Conservation (phyloP, 2,113 vertebrate genomes). For the Pseudonaja textilis region DNA sequence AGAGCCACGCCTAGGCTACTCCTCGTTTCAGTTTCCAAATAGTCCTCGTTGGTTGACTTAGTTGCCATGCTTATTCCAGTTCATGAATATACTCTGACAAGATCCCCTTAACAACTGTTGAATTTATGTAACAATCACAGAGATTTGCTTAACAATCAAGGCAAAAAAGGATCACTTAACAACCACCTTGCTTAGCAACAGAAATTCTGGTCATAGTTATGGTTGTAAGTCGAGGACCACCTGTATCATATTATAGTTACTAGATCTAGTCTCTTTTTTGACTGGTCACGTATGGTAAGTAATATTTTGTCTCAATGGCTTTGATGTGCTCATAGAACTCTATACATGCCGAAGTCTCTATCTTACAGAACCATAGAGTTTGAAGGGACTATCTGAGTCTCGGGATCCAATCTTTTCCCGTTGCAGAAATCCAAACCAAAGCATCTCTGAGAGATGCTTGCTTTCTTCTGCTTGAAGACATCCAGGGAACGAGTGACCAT, state of each 20-base stretch:
- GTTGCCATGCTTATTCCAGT: too few relatives aligned
- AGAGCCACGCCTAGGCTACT: too few relatives aligned
- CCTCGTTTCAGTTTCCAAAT: too few relatives aligned
- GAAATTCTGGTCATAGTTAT: too few relatives aligned
- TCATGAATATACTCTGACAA: too few relatives aligned
- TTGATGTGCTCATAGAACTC: not conserved
- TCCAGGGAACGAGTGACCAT: not conserved
- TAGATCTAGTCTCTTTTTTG: not conserved
- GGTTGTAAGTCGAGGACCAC: too few relatives aligned
- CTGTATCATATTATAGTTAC: not conserved
- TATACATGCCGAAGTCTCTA: not conserved
- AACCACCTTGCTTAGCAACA: too few relatives aligned
- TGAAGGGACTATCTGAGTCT: not conserved
- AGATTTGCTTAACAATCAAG: not conserved
- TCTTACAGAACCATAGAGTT: not conserved
- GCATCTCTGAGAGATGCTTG: not conserved
- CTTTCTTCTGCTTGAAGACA: not conserved
- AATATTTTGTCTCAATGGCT: not conserved
- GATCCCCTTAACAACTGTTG: not conserved
- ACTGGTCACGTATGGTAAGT: not conserved
- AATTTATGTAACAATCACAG: not conserved
- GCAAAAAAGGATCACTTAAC: too few relatives aligned
- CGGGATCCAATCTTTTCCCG: not conserved
- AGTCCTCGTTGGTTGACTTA: too few relatives aligned
- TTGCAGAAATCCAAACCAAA: not conserved